Conservation (phyloP, 2,888 invertebrate species). For the Copidosoma aretas region DNA sequence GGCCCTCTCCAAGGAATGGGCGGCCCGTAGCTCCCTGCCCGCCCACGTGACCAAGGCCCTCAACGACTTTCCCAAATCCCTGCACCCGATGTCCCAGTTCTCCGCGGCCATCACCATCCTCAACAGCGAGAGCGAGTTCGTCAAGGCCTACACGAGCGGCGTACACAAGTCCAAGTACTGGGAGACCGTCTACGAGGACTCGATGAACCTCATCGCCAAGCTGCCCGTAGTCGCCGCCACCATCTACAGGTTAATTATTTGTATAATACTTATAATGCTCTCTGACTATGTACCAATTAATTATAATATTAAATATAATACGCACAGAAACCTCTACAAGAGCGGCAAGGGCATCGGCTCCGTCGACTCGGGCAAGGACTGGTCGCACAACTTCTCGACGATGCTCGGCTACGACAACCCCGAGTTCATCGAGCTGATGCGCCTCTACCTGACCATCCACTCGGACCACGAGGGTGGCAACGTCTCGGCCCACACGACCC, state of each 20-base stretch:
- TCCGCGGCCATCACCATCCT: slow-evolving; percentile 89
- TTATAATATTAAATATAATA: slow-evolving; percentile 6
- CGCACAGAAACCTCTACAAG: slow-evolving; percentile 68
- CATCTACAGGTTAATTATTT: slow-evolving; percentile 72
- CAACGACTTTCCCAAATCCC: slow-evolving; percentile 85
- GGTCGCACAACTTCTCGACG: slow-evolving; percentile 89
- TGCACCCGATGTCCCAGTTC: slow-evolving; percentile 96
- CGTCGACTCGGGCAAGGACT: slow-evolving; percentile 88
- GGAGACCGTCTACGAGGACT: slow-evolving; percentile 90
- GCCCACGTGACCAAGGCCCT: slow-evolving; percentile 91
- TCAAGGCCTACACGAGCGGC: slow-evolving; percentile 86
- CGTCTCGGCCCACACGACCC: slow-evolving; percentile 93
- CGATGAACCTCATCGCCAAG: slow-evolving; percentile 94
- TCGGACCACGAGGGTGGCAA: slow-evolving; percentile 95
- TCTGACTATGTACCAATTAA: neutral
- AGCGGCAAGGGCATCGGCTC: slow-evolving; percentile 81
- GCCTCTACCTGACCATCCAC: slow-evolving; percentile 92
- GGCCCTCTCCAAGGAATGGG: slow-evolving; percentile 67
- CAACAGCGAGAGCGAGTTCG: slow-evolving; percentile 91
- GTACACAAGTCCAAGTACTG: slow-evolving; percentile 90
- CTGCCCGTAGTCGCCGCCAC: slow-evolving; percentile 92
- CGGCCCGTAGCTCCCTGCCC: slow-evolving; percentile 76
- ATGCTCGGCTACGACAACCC: slow-evolving; percentile 91
- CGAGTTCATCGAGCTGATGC: slow-evolving; percentile 87
- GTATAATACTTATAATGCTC: neutral